Evolutionary conservation across 2,888 invertebrate genomes (phyloP).

Genomic region (Apamea crenata): DNA sequence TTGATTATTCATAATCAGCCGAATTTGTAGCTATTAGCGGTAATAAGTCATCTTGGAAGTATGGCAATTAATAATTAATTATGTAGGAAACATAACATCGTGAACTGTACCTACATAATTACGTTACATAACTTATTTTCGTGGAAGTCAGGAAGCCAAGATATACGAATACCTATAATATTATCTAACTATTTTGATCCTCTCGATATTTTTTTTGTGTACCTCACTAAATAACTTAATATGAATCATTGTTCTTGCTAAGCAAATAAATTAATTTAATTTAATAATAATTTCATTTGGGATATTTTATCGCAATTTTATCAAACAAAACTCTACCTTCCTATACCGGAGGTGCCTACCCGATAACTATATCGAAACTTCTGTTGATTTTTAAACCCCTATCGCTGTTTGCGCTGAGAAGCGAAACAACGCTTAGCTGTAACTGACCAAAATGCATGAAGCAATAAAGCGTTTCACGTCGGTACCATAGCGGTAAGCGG

Average conservation of each 20-base stretch:
- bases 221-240: no score
- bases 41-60: background rate
- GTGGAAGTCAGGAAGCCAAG: background rate
- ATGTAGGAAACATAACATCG: background rate
- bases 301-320: background rate
- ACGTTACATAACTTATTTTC: background rate
- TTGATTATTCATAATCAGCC: slow-evolving; percentile 22
- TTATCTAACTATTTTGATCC: no score
- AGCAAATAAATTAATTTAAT: no score
- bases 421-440: background rate
- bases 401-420: background rate
- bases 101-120: background rate
- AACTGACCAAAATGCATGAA: slow-evolving; percentile 8
- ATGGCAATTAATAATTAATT: background rate
- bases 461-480: background rate
- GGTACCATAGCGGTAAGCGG: no score
- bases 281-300: background rate
- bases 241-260: no score
- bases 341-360: background rate
- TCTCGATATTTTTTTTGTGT: background rate
- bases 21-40: slow-evolving; percentile 8
- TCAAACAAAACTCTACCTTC: background rate
- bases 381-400: background rate
- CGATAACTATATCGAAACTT: background rate
- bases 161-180: background rate